phyloP scores from a whole-genome alignment of 2,888 invertebrate species.

The Coelinius sp. region DNA sequence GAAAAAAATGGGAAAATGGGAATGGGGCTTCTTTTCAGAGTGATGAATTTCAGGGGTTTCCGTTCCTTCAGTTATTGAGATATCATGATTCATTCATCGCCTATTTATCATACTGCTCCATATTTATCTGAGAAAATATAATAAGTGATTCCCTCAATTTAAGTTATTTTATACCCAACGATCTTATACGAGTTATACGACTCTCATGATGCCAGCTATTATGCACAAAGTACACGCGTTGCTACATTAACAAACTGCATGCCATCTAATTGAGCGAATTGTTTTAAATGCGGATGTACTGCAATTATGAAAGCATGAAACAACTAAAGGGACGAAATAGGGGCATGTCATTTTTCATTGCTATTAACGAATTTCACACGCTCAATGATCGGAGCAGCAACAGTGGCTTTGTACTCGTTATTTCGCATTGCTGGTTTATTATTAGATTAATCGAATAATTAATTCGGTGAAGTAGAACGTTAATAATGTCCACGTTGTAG shows the following conservation, averaged over 20 bases:
- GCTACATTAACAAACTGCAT: neutral
- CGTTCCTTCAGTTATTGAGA: too few species aligned
- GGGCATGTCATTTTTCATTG: neutral
- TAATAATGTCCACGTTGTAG: neutral
- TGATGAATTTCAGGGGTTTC: too few species aligned
- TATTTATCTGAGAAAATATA: too few species aligned
- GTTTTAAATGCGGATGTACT: conserved; percentile 20
- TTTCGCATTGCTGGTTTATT: neutral
- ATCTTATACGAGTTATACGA: neutral
- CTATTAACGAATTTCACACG: conserved; percentile 1
- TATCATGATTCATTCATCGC: too few species aligned
- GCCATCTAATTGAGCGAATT: conserved; percentile 18
- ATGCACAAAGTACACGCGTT: neutral
- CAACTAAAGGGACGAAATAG: neutral
- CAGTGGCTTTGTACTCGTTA: neutral
- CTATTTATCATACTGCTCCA: too few species aligned
- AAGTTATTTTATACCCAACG: neutral
- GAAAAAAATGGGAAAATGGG: too few species aligned
- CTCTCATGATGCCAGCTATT: neutral
- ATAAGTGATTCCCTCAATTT: too few species aligned
- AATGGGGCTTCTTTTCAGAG: too few species aligned
- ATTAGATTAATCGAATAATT: neutral
- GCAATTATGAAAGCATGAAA: neutral
- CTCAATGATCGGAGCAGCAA: neutral
- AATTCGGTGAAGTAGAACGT: neutral